Base-by-base conservation (phyloP, 2,888 invertebrate species). In the Cosmopolites sordidus region DNA sequence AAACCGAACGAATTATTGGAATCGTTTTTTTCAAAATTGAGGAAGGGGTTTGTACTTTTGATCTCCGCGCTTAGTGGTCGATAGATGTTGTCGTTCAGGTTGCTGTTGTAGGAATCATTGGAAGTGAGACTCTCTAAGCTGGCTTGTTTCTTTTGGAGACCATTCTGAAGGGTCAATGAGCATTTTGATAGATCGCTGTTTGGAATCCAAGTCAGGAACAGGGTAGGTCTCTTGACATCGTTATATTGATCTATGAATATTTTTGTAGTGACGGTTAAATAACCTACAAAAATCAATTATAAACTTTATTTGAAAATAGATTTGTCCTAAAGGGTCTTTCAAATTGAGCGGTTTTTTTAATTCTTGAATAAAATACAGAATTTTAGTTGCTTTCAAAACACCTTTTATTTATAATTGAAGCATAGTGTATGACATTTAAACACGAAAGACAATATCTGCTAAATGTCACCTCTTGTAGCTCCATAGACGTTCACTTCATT, bases 171-270 rank as follows among this genome's bases (percentile, higher is more conserved):
- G 1, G 42, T 9, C 64, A 66, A 60, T 79, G 93, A 90, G 69
- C 92, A 92, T 73, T 87, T 92, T 58, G 89, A 83, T 33, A 96
- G 76, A 0, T 92, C 90, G 1, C 87, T 83, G 73, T 96, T 96
- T 0, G 96, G 96, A 62, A 96, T 92, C 96, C 96, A 96, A 56
- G 92, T 93, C 1, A 96, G 79, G 60, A 92, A 86, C 9, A 96
- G 76, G 0, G 94, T 95, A 61, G 89, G 82, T 71, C 87, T 76
- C 66, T 83, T 86, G 0, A 84, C 83, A 57, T 85, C 84, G 65
- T 87, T 89, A 66, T 88, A 85, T 68, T 88, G 83, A 66, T 86
- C 85, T 16, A 85, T 80, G 70, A 86, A 86, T n/a, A 84, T 83
- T 74, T 87, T 89, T 15, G 89, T 89, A 12, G 89, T 87, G 40